Base-by-base conservation (phyloP, 2,113 vertebrate genomes). In the Sorex fumeus region DNA sequence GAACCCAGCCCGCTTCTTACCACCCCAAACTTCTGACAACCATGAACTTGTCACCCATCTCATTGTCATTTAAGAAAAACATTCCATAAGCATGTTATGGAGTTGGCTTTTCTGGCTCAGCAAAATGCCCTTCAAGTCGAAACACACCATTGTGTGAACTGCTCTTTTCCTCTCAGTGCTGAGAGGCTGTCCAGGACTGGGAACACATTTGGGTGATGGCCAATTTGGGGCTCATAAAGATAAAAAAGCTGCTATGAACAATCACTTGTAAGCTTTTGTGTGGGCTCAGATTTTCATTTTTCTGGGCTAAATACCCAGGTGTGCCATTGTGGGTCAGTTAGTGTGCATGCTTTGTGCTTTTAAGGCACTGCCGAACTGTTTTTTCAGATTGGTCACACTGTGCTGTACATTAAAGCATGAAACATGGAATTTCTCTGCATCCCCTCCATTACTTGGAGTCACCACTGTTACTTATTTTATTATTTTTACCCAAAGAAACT, bases 21-120 rank as follows among this genome's bases (percentile, higher is more conserved):
- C 15, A 83, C 4, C 16, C n/a, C 16, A 40, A n/a, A 25, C 40
- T 23, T 28, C 70, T 66, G 45, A 5, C 47, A 74, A 16, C 12
- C 16, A 40, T 16, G 71, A 23, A 25, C 1, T 45, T 67, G 28
- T 45, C 82, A 12, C 64, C 16, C 57, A 79, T 30, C 36, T 50
- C 28, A 25, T 77, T 79, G 12, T 40, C n/a, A 82, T 79, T 83
- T 92, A 19, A 19, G 90, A 78, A 91, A 74, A 40, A 28, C 62
- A 40, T 79, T 47, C 13, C 27, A n/a, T 57, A n/a, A 40, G 32
- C 66, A 74, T 40, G 0, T 12, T 36, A 66, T 40, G 34, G 47
- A 76, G 34, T 60, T 6, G 83, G 8, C 16, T 45, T 57, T 91
- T 40, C 72, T 76, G 45, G 69, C 28, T 85, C 64, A 78, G 62